A percentile compares a stretch with the other conserved stretches of the same genome.
Evolutionary conservation across 2,888 invertebrate species (phyloP).

Genomic region (Cabera pusaria): DNA sequence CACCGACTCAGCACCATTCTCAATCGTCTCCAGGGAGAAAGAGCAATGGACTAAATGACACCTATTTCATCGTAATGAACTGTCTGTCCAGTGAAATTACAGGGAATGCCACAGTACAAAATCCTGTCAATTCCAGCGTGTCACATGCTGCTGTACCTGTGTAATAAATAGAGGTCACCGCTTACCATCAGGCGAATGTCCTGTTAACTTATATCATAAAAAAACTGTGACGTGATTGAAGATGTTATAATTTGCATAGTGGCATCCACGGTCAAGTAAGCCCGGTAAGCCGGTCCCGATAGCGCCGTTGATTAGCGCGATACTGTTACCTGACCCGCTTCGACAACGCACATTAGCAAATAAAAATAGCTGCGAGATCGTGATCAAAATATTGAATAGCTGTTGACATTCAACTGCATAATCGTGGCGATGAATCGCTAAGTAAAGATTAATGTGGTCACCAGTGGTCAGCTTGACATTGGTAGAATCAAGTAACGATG

Average conservation of each 20-base stretch:
- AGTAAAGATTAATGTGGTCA: conserved; percentile 6
- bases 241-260: conserved; percentile 41
- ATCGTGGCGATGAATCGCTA: conserved; percentile 12
- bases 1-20: conserved; percentile 39
- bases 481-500: too few relatives aligned
- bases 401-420: conserved; percentile 25
- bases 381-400: conserved; percentile 29
- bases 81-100: too few relatives aligned
- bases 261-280: conserved; percentile 42
- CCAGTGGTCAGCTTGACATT: too few relatives aligned
- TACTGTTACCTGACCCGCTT: conserved; percentile 65
- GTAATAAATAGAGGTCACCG: too few relatives aligned
- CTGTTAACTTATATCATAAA: too few relatives aligned
- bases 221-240: conserved; percentile 27
- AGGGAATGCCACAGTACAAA: too few relatives aligned
- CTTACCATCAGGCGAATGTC: too few relatives aligned
- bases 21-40: conserved; percentile 28
- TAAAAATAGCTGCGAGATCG: conserved; percentile 34
- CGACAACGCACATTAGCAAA: conserved; percentile 40
- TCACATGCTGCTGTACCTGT: too few relatives aligned
- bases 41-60: conserved; percentile 46
- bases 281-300: conserved; percentile 42
- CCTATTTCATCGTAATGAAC: conserved; percentile 34
- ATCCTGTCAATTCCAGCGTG: too few relatives aligned
- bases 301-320: conserved; percentile 45